phyloP scores from a whole-genome alignment of 2,888 invertebrate species.

The Brenthis daphne region DNA sequence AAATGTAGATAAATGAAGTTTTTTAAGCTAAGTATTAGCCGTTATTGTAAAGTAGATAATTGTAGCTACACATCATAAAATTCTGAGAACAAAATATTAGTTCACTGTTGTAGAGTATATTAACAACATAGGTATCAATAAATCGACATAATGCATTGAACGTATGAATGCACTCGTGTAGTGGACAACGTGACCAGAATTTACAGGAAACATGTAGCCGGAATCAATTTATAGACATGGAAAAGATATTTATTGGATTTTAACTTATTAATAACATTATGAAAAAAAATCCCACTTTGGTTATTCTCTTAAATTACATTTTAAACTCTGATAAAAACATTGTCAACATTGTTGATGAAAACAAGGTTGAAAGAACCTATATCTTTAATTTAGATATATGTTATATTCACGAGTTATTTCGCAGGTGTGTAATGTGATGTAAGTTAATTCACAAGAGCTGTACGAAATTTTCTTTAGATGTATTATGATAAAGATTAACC shows the following conservation, averaged over 20 bases:
- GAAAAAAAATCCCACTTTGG: too few relatives aligned
- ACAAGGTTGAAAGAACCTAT: neutral
- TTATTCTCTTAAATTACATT: neutral
- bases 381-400: neutral
- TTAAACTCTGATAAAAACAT: neutral
- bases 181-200: constrained; percentile 57
- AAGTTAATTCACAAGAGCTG: too few relatives aligned
- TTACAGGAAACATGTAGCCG: constrained; percentile 53
- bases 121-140: constrained; percentile 15
- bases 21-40: neutral
- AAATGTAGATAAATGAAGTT: neutral
- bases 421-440: too few relatives aligned
- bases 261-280: neutral
- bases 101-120: constrained; percentile 1
- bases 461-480: too few relatives aligned
- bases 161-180: constrained; percentile 19
- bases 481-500: too few relatives aligned
- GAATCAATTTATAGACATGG: constrained; percentile 30
- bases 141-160: constrained; percentile 11
- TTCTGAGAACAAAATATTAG: constrained; percentile 20
- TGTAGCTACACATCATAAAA: neutral
- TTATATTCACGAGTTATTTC: too few relatives aligned
- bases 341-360: neutral
- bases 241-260: constrained; percentile 23
- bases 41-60: neutral